These are phyloP conservation scores for Choloepus hoffmanni DNA, from an alignment of 2,113 vertebrate species.

Conservation along the genomic window DNA sequence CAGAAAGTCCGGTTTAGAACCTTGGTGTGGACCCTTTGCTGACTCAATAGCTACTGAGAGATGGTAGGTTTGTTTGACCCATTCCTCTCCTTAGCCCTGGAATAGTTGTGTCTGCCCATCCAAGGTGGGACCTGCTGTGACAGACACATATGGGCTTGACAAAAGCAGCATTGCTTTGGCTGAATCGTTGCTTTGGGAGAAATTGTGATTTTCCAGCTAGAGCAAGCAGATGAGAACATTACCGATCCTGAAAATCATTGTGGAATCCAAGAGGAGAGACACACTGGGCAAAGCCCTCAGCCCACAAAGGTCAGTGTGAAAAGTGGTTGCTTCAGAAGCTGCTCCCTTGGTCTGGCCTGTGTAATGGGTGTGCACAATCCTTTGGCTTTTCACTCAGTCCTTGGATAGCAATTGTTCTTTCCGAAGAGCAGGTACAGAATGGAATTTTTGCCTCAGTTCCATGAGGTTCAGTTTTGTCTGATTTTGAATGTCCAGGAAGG, in stretches of 20 bases:
- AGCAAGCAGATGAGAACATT: constrained; percentile 31
- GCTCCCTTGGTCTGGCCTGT: background rate
- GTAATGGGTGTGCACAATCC: background rate
- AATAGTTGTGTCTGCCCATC: background rate
- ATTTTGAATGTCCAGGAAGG: background rate
- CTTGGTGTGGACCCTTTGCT: background rate
- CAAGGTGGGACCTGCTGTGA: background rate
- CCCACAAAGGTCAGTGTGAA: background rate
- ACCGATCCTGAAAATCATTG: constrained; percentile 32
- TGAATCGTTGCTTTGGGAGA: background rate
- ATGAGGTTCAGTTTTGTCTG: background rate
- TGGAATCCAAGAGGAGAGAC: constrained; percentile 16
- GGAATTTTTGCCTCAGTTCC: background rate
- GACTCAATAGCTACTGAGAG: constrained; percentile 18
- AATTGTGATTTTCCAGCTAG: constrained; percentile 26
- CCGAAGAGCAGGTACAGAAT: background rate
- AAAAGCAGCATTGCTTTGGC: background rate
- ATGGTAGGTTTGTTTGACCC: background rate
- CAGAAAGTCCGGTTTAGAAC: constrained; percentile 30
- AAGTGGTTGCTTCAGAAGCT: constrained; percentile 7
- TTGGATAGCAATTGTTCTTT: background rate
- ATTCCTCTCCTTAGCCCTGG: background rate
- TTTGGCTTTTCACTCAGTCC: background rate
- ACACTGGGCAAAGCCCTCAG: background rate
- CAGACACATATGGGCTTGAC: constrained; percentile 35